Evolutionary conservation across 1,140 invertebrate genomes (phyloP).

Genomic region (Apis dorsata): DNA sequence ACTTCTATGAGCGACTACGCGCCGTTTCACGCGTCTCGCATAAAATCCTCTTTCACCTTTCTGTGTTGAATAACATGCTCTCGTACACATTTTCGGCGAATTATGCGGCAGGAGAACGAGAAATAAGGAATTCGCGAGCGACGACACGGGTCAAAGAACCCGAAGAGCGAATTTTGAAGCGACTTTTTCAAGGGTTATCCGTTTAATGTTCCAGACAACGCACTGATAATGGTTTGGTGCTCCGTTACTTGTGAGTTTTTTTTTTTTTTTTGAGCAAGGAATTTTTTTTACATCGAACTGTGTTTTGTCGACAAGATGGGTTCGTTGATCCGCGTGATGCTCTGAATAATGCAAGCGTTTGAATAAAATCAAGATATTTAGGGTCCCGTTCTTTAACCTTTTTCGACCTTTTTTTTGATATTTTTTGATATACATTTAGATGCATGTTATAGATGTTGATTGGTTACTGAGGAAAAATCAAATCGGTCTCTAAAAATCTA

Average conservation of each 20-base stretch:
- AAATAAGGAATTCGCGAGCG: not conserved
- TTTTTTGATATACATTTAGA: too few species aligned
- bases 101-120: conserved; percentile 13
- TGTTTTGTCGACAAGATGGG: not conserved
- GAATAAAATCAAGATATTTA: not conserved
- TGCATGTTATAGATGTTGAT: too few species aligned
- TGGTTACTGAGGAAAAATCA: too few species aligned
- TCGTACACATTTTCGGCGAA: conserved; percentile 27
- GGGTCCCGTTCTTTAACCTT: not conserved
- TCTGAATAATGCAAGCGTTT: conserved; percentile 9
- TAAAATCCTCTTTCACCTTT: conserved; percentile 45
- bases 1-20: conserved; percentile 22
- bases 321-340: not conserved
- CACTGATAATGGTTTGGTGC: not conserved
- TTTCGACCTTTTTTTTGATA: not conserved
- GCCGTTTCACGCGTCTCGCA: conserved; percentile 20
- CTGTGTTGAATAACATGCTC: conserved; percentile 10
- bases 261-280: not conserved
- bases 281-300: not conserved
- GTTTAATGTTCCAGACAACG: conserved; percentile 22
- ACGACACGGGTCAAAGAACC: conserved; percentile 45
- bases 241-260: conserved; percentile 4
- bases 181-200: not conserved
- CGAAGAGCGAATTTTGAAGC: not conserved
- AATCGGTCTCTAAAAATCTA: too few species aligned